Evolutionary conservation across 2,888 invertebrate species (phyloP).

Genomic region (Anaspis maculata): DNA sequence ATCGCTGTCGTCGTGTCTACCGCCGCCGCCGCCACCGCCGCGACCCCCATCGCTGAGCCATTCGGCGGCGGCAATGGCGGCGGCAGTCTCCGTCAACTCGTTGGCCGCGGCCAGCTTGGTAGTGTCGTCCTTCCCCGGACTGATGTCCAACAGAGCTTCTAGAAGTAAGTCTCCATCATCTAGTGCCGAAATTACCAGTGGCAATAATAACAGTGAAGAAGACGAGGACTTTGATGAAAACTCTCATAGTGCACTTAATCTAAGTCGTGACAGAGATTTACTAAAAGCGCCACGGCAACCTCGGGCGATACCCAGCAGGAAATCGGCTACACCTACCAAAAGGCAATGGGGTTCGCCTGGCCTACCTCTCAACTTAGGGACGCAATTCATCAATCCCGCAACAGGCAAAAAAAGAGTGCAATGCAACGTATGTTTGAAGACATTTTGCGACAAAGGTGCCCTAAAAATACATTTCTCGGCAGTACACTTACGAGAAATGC

Average conservation of each 20-base stretch:
- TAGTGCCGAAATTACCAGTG: conserved; percentile 37
- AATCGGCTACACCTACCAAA: conserved; percentile 67
- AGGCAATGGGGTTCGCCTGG: conserved; percentile 71
- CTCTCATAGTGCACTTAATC: conserved; percentile 55
- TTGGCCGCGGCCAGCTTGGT: conserved; percentile 52
- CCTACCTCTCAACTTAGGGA: conserved; percentile 73
- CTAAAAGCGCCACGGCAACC: conserved; percentile 42
- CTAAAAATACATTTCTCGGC: conserved; percentile 99
- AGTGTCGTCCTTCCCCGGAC: conserved; percentile 53
- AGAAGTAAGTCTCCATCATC: conserved; percentile 47
- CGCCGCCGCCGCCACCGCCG: conserved; percentile 48
- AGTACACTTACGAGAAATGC: conserved; percentile 98
- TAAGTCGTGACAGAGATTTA: conserved; percentile 49
- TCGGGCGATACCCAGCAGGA: conserved; percentile 47
- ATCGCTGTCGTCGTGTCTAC: conserved; percentile 56
- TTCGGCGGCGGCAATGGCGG: conserved; percentile 57
- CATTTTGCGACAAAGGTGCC: conserved; percentile 99
- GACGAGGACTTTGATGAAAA: conserved; percentile 54
- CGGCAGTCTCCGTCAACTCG: conserved; percentile 37
- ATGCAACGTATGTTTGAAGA: conserved; percentile 96
- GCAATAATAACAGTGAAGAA: conserved; percentile 43
- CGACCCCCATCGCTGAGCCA: conserved; percentile 57
- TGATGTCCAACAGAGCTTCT: conserved; percentile 48
- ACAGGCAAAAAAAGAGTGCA: conserved; percentile 95
- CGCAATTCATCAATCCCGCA: conserved; percentile 85